Evolutionary conservation across 2,888 invertebrate species (phyloP), one percentile per base, ranked within the genome.

Genomic region (Alentia gelatinosa): DNA sequence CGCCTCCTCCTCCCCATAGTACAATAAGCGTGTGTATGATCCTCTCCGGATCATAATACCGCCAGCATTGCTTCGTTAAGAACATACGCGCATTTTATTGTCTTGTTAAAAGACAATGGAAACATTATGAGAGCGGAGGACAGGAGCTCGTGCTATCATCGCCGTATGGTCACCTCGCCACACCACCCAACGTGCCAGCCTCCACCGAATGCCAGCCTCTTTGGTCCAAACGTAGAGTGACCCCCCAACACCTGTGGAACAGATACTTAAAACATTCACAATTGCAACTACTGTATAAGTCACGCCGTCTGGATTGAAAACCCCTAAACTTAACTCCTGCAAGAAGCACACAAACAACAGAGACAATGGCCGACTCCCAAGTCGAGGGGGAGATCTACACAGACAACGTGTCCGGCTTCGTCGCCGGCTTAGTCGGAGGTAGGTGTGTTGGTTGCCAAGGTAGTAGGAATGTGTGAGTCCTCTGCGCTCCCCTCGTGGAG

Each of bases 191-290:
- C 86, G 26, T 86, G 86, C 30, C 86, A 86, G 86, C 86, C 86
- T 33, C 86, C 86, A 86, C 86, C 86, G 47, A 47, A n/a, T 42
- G 47, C 50, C 86, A 23, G 86, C 86, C 86, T 86, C 86, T 86
- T 86, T 33, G 86, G 86, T 86, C 86, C 86, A 86, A 86, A 86
- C 86, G 50, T 86, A 26, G 86, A 86, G 86, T 86, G 86, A 86
- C 30, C 30, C 30, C 79, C 35, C 39, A 79, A 15, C 5, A n/a
- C n/a, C n/a, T 63, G 9, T 63, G 63, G 19, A 39, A 79, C 5
- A 1, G 39, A 79, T 9, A 79, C 37, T 79, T 39, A 1, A 33
- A 39, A 79, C 79, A 79, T 79, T 79, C 79, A 37, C 79, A 79
- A 39, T 37, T 39, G 3, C 37, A 63, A 5, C 12, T n/a, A 56